A percentile compares a stretch with the other conserved stretches of the same genome.
Evolutionary conservation across 1,140 invertebrate genomes (phyloP).

Genomic region (Nylanderia fulva): DNA sequence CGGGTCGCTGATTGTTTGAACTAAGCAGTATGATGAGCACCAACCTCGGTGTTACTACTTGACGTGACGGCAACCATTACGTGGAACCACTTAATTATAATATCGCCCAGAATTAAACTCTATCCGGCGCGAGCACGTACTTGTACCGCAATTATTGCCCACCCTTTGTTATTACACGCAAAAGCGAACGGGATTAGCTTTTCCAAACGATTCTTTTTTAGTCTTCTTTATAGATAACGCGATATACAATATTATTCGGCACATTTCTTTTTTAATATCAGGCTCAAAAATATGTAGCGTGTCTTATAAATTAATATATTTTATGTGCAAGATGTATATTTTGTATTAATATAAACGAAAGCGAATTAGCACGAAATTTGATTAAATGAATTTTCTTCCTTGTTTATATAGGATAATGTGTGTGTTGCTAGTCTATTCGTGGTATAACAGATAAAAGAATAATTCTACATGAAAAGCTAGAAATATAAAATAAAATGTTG

Average conservation of each 20-base stretch:
- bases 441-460: not conserved
- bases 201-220: slow-evolving; percentile 46
- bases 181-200: slow-evolving; percentile 69
- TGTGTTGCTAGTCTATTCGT: not conserved
- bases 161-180: slow-evolving; percentile 79
- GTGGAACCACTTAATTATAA: slow-evolving; percentile 86
- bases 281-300: not conserved
- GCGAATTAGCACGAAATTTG: not conserved
- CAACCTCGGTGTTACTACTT: slow-evolving; percentile 80
- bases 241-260: slow-evolving; percentile 26
- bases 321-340: not conserved
- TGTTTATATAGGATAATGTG: not conserved
- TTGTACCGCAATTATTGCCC: slow-evolving; percentile 83
- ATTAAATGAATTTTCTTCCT: not conserved
- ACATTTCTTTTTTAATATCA: slow-evolving; percentile 41
- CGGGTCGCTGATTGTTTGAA: slow-evolving; percentile 84
- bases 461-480: not conserved
- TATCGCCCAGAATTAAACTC: slow-evolving; percentile 85
- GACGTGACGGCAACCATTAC: slow-evolving; percentile 85
- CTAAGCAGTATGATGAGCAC: slow-evolving; percentile 81
- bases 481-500: not conserved
- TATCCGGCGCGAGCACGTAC: slow-evolving; percentile 84
- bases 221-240: slow-evolving; percentile 15
- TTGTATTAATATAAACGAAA: not conserved
- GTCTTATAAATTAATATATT: not conserved